A percentile compares a stretch with the other conserved stretches of the same genome.
phyloP scores from a whole-genome alignment of 2,888 invertebrate genomes.

The Enchytraeus crypticus region DNA sequence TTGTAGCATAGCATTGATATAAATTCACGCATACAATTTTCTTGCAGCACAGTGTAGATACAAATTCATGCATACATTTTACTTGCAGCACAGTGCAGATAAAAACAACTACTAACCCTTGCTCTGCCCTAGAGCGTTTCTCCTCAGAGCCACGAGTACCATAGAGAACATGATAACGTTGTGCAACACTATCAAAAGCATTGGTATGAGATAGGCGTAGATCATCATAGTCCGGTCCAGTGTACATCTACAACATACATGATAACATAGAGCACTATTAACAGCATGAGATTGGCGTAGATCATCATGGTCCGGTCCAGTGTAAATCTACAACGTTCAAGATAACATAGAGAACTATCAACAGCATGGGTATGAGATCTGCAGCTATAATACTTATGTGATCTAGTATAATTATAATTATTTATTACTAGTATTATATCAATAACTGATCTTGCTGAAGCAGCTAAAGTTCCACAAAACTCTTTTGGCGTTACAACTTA shows the following conservation, averaged over 20 bases:
- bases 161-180: conserved; percentile 15
- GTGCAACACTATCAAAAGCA: conserved; percentile 15
- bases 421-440: too few relatives aligned
- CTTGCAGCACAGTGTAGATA: too few relatives aligned
- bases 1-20: too few relatives aligned
- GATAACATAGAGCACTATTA: neutral
- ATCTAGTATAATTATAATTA: conserved; percentile 8
- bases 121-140: neutral
- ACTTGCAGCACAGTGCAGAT: too few relatives aligned
- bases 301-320: conserved; percentile 2
- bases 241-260: conserved; percentile 4
- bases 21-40: too few relatives aligned
- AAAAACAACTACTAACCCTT: too few relatives aligned
- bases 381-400: neutral
- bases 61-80: too few relatives aligned
- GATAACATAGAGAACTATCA: neutral
- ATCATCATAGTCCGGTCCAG: conserved; percentile 2
- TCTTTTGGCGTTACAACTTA: too few relatives aligned
- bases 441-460: too few relatives aligned
- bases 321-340: conserved; percentile 1
- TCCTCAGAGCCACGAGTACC: conserved; percentile 8
- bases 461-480: too few relatives aligned
- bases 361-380: conserved; percentile 12
- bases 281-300: conserved; percentile 10
- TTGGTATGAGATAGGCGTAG: conserved; percentile 13